Evolutionary conservation across 2,888 invertebrate genomes (phyloP), one percentile per base, ranked within the genome.

Genomic region (Acrobeloides nanus): DNA sequence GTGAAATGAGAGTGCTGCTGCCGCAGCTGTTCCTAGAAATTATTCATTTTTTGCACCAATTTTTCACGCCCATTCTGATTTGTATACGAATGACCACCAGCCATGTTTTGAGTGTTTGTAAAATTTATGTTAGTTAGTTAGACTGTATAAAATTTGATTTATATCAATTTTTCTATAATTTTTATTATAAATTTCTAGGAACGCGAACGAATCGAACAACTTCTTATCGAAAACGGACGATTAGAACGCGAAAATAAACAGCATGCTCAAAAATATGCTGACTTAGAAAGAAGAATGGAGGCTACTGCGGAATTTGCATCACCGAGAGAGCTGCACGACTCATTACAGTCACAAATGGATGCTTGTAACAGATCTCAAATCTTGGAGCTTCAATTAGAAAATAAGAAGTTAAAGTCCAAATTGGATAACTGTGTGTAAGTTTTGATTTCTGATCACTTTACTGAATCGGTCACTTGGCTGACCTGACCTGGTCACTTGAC

Each of bases 141-240:
- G 17, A 38, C 24, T 1, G 20, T 7, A 21, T 38, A 38, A 21
- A 21, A 18, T 35, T 7, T 17, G 1, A 23, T 40, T 6, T 4
- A 21, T 44, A 4, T 52, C n/a, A n/a, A n/a, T n/a, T n/a, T n/a
- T n/a, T n/a, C n/a, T n/a, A n/a, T n/a, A n/a, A 4, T 21, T 10
- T 18, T 38, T 25, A 27, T 10, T 48, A 17, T 23, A 17, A 15
- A n/a, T 20, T 43, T 49, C 20, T 26, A 55, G 6, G 87, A 88
- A 61, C 84, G 85, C 66, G 85, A 86, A 66, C 85, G 85, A 69
- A 78, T 83, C 47, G 84, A 88, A 75, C 85, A 89, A 73, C 77
- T 93, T 17, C 81, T 86, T 17, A 89, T 89, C 74, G 90, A 93
- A 78, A 90, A 90, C 75, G 82, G 86, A 25, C 86, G 88, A 71